Evolutionary conservation across 1,140 invertebrate genomes (phyloP).

Genomic region (Drosophila bifasciata): DNA sequence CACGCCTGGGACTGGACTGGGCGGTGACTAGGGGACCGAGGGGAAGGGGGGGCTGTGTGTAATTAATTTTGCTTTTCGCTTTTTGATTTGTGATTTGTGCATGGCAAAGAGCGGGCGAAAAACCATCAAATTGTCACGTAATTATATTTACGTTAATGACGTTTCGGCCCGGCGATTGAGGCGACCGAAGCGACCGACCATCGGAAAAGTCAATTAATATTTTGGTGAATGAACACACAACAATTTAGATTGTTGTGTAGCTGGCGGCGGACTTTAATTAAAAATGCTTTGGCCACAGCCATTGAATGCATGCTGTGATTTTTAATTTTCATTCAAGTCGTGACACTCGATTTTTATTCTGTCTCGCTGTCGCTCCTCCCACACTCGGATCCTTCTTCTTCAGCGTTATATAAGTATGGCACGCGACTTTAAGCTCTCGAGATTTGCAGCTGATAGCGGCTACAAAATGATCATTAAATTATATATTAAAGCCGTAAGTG

Average conservation of each 20-base stretch:
- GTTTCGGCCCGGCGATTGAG: slow-evolving; percentile 39
- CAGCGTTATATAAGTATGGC: slow-evolving; percentile 9
- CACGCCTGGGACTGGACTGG: slow-evolving; percentile 20
- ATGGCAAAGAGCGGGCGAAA: slow-evolving; percentile 26
- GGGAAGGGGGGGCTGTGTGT: slow-evolving; percentile 39
- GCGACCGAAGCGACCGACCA: slow-evolving; percentile 15
- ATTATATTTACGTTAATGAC: slow-evolving; percentile 82
- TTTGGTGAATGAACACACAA: slow-evolving; percentile 56
- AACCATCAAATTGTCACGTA: slow-evolving; percentile 80
- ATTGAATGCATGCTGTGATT: slow-evolving; percentile 69
- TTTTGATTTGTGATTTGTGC: slow-evolving; percentile 56
- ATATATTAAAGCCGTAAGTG: slow-evolving; percentile 46
- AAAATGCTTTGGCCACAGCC: slow-evolving; percentile 58
- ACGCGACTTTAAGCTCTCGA: slow-evolving; percentile 50
- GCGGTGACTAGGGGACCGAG: not conserved
- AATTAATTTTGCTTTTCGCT: slow-evolving; percentile 72
- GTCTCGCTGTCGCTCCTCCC: not conserved
- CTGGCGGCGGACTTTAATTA: slow-evolving; percentile 60
- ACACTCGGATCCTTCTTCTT: slow-evolving; percentile 24
- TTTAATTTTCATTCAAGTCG: slow-evolving; percentile 73
- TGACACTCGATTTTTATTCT: slow-evolving; percentile 36
- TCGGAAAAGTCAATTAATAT: slow-evolving; percentile 79
- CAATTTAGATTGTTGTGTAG: slow-evolving; percentile 58
- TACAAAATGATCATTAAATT: slow-evolving; percentile 56
- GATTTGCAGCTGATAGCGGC: slow-evolving; percentile 33